Conservation (phyloP, 2,888 invertebrate species). For the Drosophila borborema region DNA sequence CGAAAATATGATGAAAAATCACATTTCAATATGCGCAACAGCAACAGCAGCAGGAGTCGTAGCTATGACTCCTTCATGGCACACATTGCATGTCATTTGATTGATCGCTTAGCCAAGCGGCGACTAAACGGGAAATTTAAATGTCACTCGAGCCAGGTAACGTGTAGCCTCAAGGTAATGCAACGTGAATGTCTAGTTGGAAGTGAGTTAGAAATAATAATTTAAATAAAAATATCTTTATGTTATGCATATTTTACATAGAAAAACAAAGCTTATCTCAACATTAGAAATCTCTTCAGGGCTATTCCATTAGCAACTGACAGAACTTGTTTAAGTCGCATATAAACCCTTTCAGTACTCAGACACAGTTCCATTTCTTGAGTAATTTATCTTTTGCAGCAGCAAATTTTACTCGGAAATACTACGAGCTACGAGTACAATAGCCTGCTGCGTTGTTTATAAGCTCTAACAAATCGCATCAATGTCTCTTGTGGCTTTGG, state of each 20-base stretch:
- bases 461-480: slow-evolving; percentile 63
- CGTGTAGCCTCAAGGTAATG: slow-evolving; percentile 19
- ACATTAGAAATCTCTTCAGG: not conserved
- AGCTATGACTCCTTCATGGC: slow-evolving; percentile 32
- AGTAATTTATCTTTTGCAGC: slow-evolving; percentile 17
- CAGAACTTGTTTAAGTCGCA: slow-evolving; percentile 5
- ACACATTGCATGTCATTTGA: slow-evolving; percentile 70
- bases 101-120: slow-evolving; percentile 58
- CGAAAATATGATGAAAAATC: slow-evolving; percentile 66
- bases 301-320: not conserved
- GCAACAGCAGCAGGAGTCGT: not conserved
- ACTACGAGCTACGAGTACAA: slow-evolving; percentile 22
- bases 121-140: slow-evolving; percentile 68
- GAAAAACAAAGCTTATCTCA: not conserved
- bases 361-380: not conserved
- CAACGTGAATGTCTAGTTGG: slow-evolving; percentile 1
- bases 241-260: not conserved
- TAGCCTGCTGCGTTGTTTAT: slow-evolving; percentile 36
- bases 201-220: too few species aligned
- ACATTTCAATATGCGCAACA: slow-evolving; percentile 55
- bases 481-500: slow-evolving; percentile 55
- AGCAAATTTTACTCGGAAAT: slow-evolving; percentile 7
- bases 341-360: slow-evolving; percentile 4
- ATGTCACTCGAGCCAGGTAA: slow-evolving; percentile 51
- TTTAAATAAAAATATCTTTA: too few species aligned